These are phyloP conservation scores for Xestobium rufovillosum DNA, from an alignment of 2,888 invertebrate genomes.

Conservation along the genomic window DNA sequence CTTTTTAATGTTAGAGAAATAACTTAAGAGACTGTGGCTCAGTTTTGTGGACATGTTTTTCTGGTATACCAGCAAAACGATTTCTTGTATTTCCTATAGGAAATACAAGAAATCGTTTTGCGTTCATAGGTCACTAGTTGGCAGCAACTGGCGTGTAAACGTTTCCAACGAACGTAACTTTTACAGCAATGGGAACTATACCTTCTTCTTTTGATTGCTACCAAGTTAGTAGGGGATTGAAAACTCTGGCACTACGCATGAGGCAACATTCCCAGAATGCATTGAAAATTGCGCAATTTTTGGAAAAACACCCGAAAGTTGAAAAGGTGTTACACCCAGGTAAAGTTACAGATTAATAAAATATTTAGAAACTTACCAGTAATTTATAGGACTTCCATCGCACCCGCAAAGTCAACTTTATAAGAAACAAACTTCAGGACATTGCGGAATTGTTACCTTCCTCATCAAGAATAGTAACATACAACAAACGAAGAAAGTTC, in stretches of 20 bases:
- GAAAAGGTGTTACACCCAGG: slow-evolving; percentile 79
- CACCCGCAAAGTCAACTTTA: slow-evolving; percentile 82
- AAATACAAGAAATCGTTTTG: too few species aligned
- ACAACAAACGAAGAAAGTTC: slow-evolving; percentile 63
- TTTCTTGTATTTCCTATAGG: too few species aligned
- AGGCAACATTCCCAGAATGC: slow-evolving; percentile 76
- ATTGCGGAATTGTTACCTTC: slow-evolving; percentile 89
- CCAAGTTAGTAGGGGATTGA: slow-evolving; percentile 85
- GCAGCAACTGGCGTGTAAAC: too few species aligned
- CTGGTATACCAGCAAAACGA: too few species aligned
- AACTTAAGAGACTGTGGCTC: too few species aligned
- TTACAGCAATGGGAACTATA: slow-evolving; percentile 76
- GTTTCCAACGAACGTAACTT: too few species aligned
- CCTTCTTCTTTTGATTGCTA: slow-evolving; percentile 97
- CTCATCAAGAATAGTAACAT: slow-evolving; percentile 72
- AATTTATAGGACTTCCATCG: slow-evolving; percentile 56
- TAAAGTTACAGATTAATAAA: too few species aligned
- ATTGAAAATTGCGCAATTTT: slow-evolving; percentile 68
- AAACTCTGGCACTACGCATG: slow-evolving; percentile 91
- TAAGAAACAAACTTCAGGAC: slow-evolving; percentile 73
- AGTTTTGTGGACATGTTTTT: too few species aligned
- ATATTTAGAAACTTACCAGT: too few species aligned
- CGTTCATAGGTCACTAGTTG: too few species aligned
- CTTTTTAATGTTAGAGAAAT: too few species aligned
- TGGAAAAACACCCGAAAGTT: slow-evolving; percentile 73